Percentiles rank a stretch among this genome's conserved stretches.
phyloP scores from a whole-genome alignment of 2,888 invertebrate species.

The Incurvaria masculella region DNA sequence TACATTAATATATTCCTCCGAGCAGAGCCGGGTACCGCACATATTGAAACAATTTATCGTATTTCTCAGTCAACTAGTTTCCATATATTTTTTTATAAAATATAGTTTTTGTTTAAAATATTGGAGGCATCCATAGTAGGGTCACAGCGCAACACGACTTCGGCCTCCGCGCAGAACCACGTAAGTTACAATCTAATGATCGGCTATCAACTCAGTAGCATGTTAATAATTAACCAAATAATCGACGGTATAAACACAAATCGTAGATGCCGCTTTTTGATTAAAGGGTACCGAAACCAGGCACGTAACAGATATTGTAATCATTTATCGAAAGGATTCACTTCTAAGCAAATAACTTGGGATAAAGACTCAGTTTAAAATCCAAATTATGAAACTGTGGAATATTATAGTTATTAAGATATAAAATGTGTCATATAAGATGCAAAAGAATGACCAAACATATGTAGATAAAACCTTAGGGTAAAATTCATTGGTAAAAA shows the following conservation, averaged over 20 bases:
- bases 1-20: too few species aligned
- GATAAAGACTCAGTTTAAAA: too few species aligned
- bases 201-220: conserved; percentile 17
- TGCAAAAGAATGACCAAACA: neutral
- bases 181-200: conserved; percentile 13
- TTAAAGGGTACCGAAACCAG: conserved; percentile 5
- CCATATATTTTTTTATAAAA: too few species aligned
- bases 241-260: conserved; percentile 26
- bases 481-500: conserved; percentile 5
- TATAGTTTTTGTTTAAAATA: too few species aligned
- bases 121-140: neutral
- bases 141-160: neutral
- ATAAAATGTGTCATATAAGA: neutral
- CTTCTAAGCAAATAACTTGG: too few species aligned
- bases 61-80: too few species aligned
- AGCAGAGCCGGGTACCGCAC: too few species aligned
- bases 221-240: conserved; percentile 26
- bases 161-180: conserved; percentile 2
- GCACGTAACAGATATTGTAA: neutral
- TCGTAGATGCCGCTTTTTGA: conserved; percentile 23
- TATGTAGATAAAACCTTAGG: neutral
- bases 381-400: neutral
- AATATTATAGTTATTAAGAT: neutral
- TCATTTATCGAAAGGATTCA: neutral
- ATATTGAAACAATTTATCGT: too few species aligned